Evolutionary conservation across 2,113 vertebrate genomes (phyloP), one percentile per base, ranked within the genome.

Genomic region (Leptobrachium ailaonicum): DNA sequence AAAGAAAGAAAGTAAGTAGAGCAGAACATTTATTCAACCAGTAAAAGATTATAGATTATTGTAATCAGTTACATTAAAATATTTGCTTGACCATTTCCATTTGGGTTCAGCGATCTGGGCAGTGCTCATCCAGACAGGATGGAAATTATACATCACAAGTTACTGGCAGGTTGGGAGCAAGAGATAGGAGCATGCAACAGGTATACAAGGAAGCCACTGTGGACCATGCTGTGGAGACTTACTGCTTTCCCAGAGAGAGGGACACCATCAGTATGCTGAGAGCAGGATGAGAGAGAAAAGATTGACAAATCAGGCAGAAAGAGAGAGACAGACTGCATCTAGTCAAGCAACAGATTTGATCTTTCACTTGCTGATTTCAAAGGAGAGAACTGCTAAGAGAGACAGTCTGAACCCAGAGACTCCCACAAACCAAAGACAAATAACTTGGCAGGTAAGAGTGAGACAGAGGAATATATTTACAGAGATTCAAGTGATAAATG

Each of bases 211-310:
- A 45, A 45, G 40, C 47, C 32, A 70, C 8, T 11, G 20, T 14
- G 12, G n/a, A 20, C 47, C 71, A 66, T 73, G 78, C 71, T 7
- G 10, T 6, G 6, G 9, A 9, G 9, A 80, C 78, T 80, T 80
- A 80, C 78, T 67, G 78, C 63, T 80, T 80, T 80, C 12, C 78
- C 78, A 9, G 63, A 2, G 77, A 50, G 70, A n/a, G 64, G 78
- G 41, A 14, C 73, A 42, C 71, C 78, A 45, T 80, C 78, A 58
- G 71, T 53, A 11, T 80, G 78, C 78, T 80, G 62, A 79, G 70
- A 73, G 40, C 66, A 56, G 78, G 63, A 68, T 41, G 66, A 66
- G 41, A 80, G 68, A 71, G 68, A 41, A 50, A 10, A 70, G 14
- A 40, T 8, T 4, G 2, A 54, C 0, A 6, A 3, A 40, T 50